A percentile compares a stretch with the other conserved stretches of the same genome.
These are phyloP conservation scores for Neogobius melanostomus DNA, from an alignment of 2,113 vertebrate species.

Conservation along the genomic window DNA sequence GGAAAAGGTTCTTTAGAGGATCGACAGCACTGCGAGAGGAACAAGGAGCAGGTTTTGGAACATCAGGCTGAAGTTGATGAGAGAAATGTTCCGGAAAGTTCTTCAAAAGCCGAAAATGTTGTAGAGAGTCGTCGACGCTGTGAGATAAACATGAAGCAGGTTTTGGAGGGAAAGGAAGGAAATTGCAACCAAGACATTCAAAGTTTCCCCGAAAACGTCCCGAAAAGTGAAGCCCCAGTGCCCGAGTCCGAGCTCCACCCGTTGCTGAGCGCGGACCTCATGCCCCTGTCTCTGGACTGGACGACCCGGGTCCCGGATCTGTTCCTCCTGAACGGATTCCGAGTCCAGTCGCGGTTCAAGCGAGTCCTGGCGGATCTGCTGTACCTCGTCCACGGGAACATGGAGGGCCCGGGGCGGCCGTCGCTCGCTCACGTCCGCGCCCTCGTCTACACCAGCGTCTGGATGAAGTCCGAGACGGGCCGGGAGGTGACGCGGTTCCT, in stretches of 20 bases:
- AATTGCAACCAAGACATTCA: no score
- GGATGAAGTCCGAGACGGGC: constrained; percentile 18
- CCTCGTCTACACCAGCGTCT: constrained; percentile 78
- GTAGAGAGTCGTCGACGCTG: not conserved
- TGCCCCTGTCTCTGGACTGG: constrained; percentile 81
- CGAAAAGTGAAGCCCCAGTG: not conserved
- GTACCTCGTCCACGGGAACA: constrained; percentile 83
- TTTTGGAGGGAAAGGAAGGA: no score
- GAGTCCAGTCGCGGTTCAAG: constrained; percentile 78
- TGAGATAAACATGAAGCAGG: no score
- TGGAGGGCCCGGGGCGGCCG: constrained; percentile 56
- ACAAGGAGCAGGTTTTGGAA: not conserved
- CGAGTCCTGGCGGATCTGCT: constrained; percentile 77
- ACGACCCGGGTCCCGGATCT: constrained; percentile 66
- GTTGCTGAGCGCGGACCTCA: constrained; percentile 77
- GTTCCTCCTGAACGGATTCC: constrained; percentile 58
- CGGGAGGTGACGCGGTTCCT: constrained; percentile 61
- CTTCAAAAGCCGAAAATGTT: not conserved
- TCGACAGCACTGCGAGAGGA: not conserved
- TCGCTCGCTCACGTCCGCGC: constrained; percentile 71
- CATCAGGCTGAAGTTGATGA: not conserved
- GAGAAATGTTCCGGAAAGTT: no score
- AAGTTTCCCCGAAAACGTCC: no score
- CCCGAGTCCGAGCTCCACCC: constrained; percentile 56
- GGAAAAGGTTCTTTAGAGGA: not conserved